phyloP scores from a whole-genome alignment of 37 sponge, comb jelly and placozoan genomes.

The Cliona cf. orientalis region DNA sequence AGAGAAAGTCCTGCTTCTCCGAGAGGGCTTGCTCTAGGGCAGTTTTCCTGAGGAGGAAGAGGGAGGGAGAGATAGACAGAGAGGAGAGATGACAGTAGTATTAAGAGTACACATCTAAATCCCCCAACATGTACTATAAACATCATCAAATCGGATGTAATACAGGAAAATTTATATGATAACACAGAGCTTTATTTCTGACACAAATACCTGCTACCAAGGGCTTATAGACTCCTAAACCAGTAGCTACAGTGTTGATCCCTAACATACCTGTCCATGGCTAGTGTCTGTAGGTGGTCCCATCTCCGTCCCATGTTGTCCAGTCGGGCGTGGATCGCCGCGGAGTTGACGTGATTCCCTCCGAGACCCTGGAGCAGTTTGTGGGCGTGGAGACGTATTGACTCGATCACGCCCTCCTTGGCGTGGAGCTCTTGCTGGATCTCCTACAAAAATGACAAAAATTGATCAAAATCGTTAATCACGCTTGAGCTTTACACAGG shows the following conservation, averaged over 20 bases:
- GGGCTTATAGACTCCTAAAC: too few species aligned
- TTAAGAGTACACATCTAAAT: too few species aligned
- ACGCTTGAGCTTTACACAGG: too few species aligned
- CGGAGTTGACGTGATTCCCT: conserved; percentile 33
- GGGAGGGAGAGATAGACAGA: too few species aligned
- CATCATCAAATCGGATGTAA: too few species aligned
- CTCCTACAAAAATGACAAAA: too few species aligned
- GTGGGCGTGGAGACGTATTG: background rate
- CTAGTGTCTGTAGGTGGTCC: conserved; percentile 39
- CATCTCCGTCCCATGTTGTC: conserved; percentile 19
- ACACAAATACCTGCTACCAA: too few species aligned
- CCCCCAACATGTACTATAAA: too few species aligned
- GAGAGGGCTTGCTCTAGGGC: conserved; percentile 53
- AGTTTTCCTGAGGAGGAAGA: conserved; percentile 53
- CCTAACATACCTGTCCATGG: conserved; percentile 27
- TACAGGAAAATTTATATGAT: too few species aligned
- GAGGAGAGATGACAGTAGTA: too few species aligned
- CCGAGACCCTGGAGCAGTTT: conserved; percentile 35
- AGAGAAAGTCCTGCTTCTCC: conserved; percentile 62
- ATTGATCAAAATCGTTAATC: too few species aligned
- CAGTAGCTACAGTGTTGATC: background rate
- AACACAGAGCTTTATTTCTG: too few species aligned
- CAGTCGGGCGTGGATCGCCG: conserved; percentile 12
- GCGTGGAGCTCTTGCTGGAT: conserved; percentile 38
- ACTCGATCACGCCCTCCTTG: conserved; percentile 22